Evolutionary conservation across 2,888 invertebrate genomes (phyloP), one percentile per base, ranked within the genome.

Genomic region (Plagodis pulveraria): DNA sequence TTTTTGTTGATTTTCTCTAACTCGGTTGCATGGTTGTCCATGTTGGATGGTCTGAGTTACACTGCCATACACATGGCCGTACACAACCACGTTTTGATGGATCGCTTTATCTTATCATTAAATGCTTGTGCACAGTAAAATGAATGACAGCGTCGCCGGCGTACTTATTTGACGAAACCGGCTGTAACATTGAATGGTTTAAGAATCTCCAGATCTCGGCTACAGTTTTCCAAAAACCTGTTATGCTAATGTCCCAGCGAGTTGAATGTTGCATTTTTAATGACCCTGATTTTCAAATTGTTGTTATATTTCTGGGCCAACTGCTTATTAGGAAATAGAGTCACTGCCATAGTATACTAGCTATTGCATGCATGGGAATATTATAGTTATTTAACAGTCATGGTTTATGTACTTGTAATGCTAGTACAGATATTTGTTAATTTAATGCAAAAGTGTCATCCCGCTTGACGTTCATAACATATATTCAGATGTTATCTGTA

Each of bases 1-100:
- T 78, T 80, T 63, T 73, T 78, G 64, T 85, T 75, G 36, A 89
- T 82, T 80, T 84, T 89, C 67, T 87, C 86, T 57, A 90, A 74
- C 74, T 89, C 89, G 0, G 83, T 56, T 68, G 69, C 75, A 58
- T 69, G 77, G 77, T 81, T 75, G 67, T 83, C 86, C 90, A 91
- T 91, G 74, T 70, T 72, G 59, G 67, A 67, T 61, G 61, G 58
- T 57, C 63, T 59, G 63, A 60, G 68, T 66, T 60, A 70, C 72
- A 84, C 84, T 85, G 78, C 74, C 70, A 60, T 74, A 69, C 72
- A 56, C 67, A 67, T 72, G 64, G 62, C 63, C 66, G 64, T 70
- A 74, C 66, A 72, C 63, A 38, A 54, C 62, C 53, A 44, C 56
- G 56, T 47, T 54, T 61, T 62, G 50, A 38, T 52, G 71, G 72